Conservation (phyloP, 2,113 vertebrate species). For the Trochalopteron elliotii region DNA sequence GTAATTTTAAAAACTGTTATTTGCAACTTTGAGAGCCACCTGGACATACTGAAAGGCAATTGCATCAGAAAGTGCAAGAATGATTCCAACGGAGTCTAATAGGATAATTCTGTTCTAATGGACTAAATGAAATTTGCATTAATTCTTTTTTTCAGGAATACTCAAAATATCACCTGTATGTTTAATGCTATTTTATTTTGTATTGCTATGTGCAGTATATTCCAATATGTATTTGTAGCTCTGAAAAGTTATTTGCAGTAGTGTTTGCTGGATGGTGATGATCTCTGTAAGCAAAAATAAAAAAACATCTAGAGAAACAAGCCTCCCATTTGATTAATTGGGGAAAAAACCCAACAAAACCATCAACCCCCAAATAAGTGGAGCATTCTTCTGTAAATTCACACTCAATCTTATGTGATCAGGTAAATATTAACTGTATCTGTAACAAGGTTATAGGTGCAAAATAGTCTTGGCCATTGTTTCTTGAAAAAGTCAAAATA, state of each 20-base stretch:
- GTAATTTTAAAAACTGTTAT: constrained; percentile 16
- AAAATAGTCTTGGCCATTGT: not conserved
- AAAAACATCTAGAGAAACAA: not conserved
- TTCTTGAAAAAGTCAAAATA: not conserved
- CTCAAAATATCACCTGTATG: not conserved
- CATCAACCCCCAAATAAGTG: not conserved
- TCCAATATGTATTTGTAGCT: not conserved
- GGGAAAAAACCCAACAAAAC: not conserved
- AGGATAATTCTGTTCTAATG: not conserved
- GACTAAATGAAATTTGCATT: not conserved
- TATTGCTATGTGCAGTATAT: not conserved
- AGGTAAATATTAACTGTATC: not conserved
- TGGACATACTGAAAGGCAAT: not conserved
- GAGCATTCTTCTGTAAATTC: not conserved
- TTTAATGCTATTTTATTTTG: not conserved
- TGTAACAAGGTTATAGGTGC: not conserved
- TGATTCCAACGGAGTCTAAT: not conserved
- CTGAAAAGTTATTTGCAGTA: not conserved
- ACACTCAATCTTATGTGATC: not conserved
- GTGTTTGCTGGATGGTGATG: not conserved
- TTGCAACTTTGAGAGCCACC: not conserved
- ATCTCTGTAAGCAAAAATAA: not conserved
- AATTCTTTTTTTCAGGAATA: not conserved
- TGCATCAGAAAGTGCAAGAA: not conserved
- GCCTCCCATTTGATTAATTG: not conserved